Base-by-base conservation (phyloP, 2,113 vertebrate species). In the Ellobius talpinus region DNA sequence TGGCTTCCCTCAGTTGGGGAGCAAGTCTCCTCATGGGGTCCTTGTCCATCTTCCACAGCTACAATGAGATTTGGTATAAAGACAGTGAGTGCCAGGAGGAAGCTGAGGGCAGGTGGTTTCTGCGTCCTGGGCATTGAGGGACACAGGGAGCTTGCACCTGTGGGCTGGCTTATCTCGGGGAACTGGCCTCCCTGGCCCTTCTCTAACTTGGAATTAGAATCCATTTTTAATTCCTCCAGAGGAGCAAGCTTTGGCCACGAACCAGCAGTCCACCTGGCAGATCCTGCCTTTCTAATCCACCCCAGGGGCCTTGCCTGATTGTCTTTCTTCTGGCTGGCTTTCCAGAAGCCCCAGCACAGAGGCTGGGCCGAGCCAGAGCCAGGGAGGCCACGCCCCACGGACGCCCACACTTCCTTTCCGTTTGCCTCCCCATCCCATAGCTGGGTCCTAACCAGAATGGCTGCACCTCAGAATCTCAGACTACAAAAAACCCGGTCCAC, bases 201-300 rank as follows among this genome's bases (percentile, higher is more conserved):
- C 96, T 93, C 95, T 97, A 96, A 96, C 98, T 97, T 97, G 97
- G 98, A 98, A 89, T 39, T 86, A 91, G 98, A 98, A 98, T 98
- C 98, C 61, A 55, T 74, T 98, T 96, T 98, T 97, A 97, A 98
- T 96, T 97, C 97, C 50, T 76, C 97, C 81, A 86, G 98, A 94
- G 94, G 98, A 98, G 87, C 97, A 97, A 76, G 97, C 97, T 98
- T 97, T 97, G 98, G 97, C 96, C 97, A 70, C 97, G 86, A 93
- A 88, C 96, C 94, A 79, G 97, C 96, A 36, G 96, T 61, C 98
- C 97, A 96, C 96, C 97, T 39, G 87, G 96, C 33, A 73, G 96
- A 91, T 96, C 94, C 93, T 0, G 96, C 97, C 97, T 98, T 91
- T 95, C 94, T 78, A 66, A 92, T 97, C 98, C 96, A 66, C 96